These are phyloP conservation scores for Malacoraja senta DNA, from an alignment of 2,797 vertebrate genomes.

Conservation along the genomic window DNA sequence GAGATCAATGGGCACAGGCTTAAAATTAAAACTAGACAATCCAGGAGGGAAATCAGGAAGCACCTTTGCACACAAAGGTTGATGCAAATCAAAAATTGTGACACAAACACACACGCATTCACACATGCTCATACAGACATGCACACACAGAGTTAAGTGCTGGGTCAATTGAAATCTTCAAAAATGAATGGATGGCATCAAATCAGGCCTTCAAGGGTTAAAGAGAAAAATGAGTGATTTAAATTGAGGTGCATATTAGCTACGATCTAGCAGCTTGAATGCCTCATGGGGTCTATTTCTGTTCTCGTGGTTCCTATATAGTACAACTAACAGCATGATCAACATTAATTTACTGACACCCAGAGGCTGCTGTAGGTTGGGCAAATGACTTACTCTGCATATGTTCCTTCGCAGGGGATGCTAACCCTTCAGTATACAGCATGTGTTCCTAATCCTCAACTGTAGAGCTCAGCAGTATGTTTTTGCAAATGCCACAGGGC, in stretches of 20 bases:
- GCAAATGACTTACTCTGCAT: neutral
- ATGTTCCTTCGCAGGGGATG: neutral
- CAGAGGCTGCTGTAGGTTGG: neutral
- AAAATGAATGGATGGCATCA: neutral
- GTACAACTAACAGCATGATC: neutral
- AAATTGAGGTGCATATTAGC: neutral
- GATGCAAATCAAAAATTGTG: no score
- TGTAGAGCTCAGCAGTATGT: neutral
- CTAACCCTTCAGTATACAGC: neutral
- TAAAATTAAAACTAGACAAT: neutral
- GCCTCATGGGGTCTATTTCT: neutral
- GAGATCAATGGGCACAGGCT: neutral
- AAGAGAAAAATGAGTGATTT: neutral
- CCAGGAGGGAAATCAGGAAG: neutral
- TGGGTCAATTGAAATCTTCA: neutral
- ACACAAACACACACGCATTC: no score
- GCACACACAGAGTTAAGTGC: neutral
- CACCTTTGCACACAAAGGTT: neutral
- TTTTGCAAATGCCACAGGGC: conserved; percentile 1
- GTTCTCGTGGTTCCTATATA: neutral
- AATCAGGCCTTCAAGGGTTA: neutral
- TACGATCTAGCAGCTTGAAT: neutral
- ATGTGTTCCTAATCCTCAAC: neutral
- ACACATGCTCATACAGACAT: no score
- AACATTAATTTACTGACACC: neutral